These are phyloP conservation scores for Bombycilla garrulus DNA, from an alignment of 2,113 vertebrate species.

Conservation along the genomic window DNA sequence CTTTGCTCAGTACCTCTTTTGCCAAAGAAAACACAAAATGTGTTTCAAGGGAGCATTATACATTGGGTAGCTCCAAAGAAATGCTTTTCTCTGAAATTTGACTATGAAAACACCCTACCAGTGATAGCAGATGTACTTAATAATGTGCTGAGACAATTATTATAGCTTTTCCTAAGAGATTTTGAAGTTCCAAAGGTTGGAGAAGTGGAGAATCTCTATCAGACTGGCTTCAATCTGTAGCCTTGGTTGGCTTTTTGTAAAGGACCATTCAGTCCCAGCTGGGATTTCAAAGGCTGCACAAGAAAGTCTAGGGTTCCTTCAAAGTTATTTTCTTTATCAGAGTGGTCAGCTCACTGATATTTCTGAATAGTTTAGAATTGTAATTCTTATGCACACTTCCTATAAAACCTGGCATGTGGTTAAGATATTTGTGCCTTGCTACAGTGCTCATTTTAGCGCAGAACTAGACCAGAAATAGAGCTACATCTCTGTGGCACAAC, in stretches of 20 bases:
- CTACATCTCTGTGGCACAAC: not conserved
- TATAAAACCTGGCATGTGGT: not conserved
- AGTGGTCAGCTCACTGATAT: not conserved
- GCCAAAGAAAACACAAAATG: not conserved
- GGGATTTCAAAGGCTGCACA: not conserved
- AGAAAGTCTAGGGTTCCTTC: not conserved
- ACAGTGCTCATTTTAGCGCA: not conserved
- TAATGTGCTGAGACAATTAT: not conserved
- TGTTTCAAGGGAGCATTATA: not conserved
- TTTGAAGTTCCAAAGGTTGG: not conserved
- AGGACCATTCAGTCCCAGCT: not conserved
- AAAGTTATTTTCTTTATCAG: not conserved
- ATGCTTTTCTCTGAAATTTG: not conserved
- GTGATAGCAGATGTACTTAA: not conserved
- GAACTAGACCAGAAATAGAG: not conserved
- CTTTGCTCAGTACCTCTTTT: not conserved
- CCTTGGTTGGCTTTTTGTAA: not conserved
- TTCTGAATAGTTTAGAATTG: not conserved
- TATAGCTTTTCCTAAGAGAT: not conserved
- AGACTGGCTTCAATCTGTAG: not conserved
- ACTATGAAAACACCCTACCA: not conserved
- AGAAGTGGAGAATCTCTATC: not conserved
- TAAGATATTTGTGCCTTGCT: not conserved
- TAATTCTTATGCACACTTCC: not conserved
- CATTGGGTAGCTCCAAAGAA: not conserved